Evolutionary conservation across 2,113 vertebrate species (phyloP), one percentile per base, ranked within the genome.

Genomic region (Ctenodactylus gundi): DNA sequence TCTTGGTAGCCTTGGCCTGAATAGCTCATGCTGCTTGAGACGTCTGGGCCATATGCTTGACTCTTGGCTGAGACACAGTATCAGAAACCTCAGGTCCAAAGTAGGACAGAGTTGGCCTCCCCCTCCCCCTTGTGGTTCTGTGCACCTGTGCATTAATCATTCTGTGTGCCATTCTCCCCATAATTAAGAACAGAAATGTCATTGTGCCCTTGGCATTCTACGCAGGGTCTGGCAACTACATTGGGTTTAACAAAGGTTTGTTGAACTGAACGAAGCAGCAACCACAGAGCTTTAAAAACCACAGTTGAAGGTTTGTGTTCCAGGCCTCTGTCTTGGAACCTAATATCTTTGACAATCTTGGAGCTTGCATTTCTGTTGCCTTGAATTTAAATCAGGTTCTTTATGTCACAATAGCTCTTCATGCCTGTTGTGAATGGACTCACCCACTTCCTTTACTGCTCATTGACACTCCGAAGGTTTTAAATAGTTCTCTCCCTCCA

Each of bases 121-220:
- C n/a, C 9, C 3, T 14, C 17, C 58, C n/a, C 41, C 4, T 0
- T 13, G 0, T 36, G 6, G 31, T 23, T 25, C 78, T n/a, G 1
- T 70, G 86, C 94, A 91, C 83, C 85, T 93, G 77, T 80, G 88
- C 44, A 10, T 92, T 93, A 76, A 55, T 96, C 84, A 94, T 60
- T 67, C 65, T 20, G 67, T 84, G 51, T 72, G 81, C 64, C 84
- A 23, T 92, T 86, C 91, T 85, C 88, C 62, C 77, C 64, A 13
- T 84, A 94, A 95, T 93, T 96, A 87, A 67, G 60, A 84, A 77
- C 92, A 93, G 94, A 96, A 94, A n/a, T 85, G 55, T 92, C 94
- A 44, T 51, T 55, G 67, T 88, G 88, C 53, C 88, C 81, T 94
- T 93, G 92, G 92, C 90, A 39, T 95, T 34, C 72, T 77, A 49